Evolutionary conservation across 1,140 invertebrate genomes (phyloP).

Genomic region (Sycobia sp.): DNA sequence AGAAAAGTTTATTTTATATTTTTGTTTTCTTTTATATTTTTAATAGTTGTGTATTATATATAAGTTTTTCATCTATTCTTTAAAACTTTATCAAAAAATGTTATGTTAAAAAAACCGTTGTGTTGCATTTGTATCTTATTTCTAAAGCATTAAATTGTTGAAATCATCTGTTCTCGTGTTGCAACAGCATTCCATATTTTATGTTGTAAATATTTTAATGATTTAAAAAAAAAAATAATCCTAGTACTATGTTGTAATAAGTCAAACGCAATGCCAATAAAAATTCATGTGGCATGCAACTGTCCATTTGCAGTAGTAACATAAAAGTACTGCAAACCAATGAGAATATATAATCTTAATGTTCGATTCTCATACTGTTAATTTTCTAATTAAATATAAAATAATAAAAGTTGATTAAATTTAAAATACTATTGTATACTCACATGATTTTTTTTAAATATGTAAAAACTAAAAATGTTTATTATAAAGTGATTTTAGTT

Average conservation of each 20-base stretch:
- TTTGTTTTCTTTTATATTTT: no score
- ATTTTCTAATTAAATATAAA: conserved; percentile 20
- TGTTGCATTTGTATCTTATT: not conserved
- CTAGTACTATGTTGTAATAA: not conserved
- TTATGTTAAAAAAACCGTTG: no score
- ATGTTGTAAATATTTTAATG: conserved; percentile 15
- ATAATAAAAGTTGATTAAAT: conserved; percentile 9
- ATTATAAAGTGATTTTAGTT: not conserved
- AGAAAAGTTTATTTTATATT: conserved; percentile 3
- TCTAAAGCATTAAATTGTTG: conserved; percentile 20
- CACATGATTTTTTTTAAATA: not conserved
- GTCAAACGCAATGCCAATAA: not conserved
- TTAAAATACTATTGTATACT: conserved; percentile 17
- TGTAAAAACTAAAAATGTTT: not conserved
- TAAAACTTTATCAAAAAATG: no score
- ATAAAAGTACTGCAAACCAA: not conserved
- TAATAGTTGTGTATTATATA: no score
- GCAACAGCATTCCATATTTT: conserved; percentile 29
- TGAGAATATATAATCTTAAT: not conserved
- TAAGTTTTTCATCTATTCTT: no score
- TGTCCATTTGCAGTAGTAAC: not conserved
- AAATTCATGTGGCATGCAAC: not conserved
- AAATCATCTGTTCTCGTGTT: conserved; percentile 11
- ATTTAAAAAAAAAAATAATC: not conserved
- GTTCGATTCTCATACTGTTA: conserved; percentile 3